phyloP scores from a whole-genome alignment of 2,113 vertebrate species.

The Oreochromis tanganicae region DNA sequence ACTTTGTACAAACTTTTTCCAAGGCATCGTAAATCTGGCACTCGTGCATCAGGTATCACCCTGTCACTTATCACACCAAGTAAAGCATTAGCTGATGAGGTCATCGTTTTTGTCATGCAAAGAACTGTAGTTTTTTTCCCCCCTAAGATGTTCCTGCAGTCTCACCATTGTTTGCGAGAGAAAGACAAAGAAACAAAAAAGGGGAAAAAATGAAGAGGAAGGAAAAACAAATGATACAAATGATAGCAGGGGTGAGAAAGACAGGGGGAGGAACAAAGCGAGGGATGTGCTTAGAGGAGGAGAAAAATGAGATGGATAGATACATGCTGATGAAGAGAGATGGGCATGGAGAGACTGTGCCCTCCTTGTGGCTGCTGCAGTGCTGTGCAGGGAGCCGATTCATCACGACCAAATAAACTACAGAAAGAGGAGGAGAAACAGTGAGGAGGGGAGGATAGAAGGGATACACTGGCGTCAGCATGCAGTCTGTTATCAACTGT shows the following conservation, averaged over 20 bases:
- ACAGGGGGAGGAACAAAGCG: neutral
- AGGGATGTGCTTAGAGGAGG: neutral
- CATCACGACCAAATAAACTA: slow-evolving; percentile 61
- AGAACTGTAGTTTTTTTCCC: neutral
- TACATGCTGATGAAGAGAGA: slow-evolving; percentile 5
- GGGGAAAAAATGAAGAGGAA: neutral
- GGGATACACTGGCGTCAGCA: slow-evolving; percentile 51
- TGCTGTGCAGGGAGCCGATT: slow-evolving; percentile 51
- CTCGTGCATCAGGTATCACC: neutral
- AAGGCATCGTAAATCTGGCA: neutral
- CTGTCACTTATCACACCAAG: neutral
- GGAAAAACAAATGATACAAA: neutral
- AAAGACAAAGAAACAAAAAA: neutral
- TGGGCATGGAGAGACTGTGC: slow-evolving; percentile 36
- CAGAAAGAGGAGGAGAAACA: slow-evolving; percentile 17
- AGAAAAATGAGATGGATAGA: neutral
- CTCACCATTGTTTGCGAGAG: neutral
- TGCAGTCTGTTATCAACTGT: slow-evolving; percentile 57
- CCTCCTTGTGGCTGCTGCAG: slow-evolving; percentile 63
- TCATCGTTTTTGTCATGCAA: neutral
- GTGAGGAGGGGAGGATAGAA: neutral
- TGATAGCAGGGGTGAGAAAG: neutral
- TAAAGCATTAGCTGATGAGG: neutral
- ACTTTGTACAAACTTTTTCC: neutral
- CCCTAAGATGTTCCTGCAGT: neutral